Conservation (phyloP, 2,888 invertebrate species). For the Marronus borbonicus region DNA sequence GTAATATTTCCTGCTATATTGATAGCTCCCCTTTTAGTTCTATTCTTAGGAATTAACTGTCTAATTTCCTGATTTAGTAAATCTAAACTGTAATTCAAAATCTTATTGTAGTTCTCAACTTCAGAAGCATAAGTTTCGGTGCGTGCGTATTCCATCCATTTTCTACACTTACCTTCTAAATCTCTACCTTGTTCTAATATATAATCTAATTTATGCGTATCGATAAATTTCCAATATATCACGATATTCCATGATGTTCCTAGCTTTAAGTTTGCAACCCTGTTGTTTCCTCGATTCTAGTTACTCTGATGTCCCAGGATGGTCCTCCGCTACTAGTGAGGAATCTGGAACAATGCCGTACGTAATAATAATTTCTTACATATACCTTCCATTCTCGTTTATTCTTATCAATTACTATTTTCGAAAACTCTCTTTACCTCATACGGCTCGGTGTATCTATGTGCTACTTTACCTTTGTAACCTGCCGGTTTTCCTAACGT, state of each 20-base stretch:
- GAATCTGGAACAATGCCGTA: conserved; percentile 17
- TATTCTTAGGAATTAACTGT: no score
- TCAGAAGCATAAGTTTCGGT: no score
- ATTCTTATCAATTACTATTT: conserved; percentile 6
- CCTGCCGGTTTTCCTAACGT: background rate
- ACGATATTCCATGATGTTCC: background rate
- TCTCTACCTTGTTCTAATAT: background rate
- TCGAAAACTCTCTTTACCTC: background rate
- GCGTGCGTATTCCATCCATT: background rate
- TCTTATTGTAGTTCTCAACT: no score
- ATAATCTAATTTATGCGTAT: background rate
- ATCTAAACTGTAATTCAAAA: no score
- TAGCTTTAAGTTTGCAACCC: background rate
- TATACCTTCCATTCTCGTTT: conserved; percentile 8
- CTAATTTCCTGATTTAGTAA: no score
- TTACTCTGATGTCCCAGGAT: background rate
- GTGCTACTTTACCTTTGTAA: background rate
- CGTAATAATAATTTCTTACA: background rate
- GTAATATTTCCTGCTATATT: no score
- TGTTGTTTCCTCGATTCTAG: background rate
- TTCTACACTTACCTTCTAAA: background rate
- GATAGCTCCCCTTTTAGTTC: no score
- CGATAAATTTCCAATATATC: conserved; percentile 7
- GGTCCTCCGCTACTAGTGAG: background rate
- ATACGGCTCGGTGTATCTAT: background rate